phyloP scores from a whole-genome alignment of 2,113 vertebrate species.

The Albula goreensis region DNA sequence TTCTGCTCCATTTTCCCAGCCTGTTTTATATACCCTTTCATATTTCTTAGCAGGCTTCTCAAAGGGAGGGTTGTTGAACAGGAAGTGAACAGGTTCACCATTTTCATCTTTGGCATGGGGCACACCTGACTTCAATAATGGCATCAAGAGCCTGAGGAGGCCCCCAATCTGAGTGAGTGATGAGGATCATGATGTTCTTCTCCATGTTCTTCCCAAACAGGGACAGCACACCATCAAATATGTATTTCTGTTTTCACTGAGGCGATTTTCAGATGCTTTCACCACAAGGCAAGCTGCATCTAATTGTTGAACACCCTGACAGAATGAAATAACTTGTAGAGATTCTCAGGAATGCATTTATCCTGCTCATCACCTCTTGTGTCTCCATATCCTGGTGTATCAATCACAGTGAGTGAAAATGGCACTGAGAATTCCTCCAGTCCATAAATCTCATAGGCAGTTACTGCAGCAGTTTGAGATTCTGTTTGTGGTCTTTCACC shows the following conservation, averaged over 20 bases:
- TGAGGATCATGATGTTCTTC: slow-evolving; percentile 14
- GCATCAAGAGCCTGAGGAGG: background rate
- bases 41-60: background rate
- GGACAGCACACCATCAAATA: slow-evolving; percentile 36
- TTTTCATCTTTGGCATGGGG: background rate
- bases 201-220: slow-evolving; percentile 28
- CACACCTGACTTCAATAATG: background rate
- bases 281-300: slow-evolving; percentile 28
- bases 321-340: background rate
- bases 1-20: background rate
- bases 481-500: slow-evolving; percentile 26
- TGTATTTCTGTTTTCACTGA: background rate
- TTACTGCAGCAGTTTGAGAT: slow-evolving; percentile 44
- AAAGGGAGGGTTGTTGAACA: background rate
- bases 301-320: slow-evolving; percentile 1
- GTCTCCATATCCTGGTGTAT: slow-evolving; percentile 38
- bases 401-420: slow-evolving; percentile 33
- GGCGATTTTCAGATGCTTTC: slow-evolving; percentile 15
- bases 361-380: slow-evolving; percentile 8
- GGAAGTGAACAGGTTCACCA: background rate
- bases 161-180: slow-evolving; percentile 18
- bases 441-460: slow-evolving; percentile 41
- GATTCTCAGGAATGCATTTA: background rate
- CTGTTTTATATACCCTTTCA: background rate
- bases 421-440: background rate